A percentile compares a stretch with the other conserved stretches of the same genome.
Conservation (phyloP, 2,113 vertebrate genomes). For the Galemys pyrenaicus region DNA sequence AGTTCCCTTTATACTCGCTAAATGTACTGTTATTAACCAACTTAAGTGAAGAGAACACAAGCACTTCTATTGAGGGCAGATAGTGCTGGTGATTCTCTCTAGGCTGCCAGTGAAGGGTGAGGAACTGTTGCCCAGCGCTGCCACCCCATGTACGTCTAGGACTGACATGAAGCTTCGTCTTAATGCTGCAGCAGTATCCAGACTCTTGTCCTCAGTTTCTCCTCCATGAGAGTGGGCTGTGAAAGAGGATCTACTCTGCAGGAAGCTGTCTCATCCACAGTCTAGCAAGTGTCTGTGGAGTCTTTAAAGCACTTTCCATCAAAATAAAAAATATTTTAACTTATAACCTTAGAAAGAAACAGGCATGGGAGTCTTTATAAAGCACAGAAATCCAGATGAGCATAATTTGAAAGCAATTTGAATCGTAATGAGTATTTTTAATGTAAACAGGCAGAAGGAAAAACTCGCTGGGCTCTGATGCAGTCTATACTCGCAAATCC, state of each 20-base stretch:
- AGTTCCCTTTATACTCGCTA: neutral
- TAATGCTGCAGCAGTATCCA: neutral
- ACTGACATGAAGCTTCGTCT: rapidly evolving
- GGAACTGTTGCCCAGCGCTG: rapidly evolving
- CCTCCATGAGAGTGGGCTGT: neutral
- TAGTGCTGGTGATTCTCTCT: neutral
- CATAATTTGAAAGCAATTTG: constrained; percentile 78
- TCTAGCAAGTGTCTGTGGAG: constrained; percentile 59
- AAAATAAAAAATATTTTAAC: constrained; percentile 78
- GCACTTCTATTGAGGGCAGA: rapidly evolving
- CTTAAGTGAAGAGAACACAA: neutral
- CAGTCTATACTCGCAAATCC: neutral
- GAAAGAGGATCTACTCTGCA: neutral
- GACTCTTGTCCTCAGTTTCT: neutral
- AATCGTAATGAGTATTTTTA: constrained; percentile 73
- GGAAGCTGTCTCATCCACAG: constrained; percentile 3
- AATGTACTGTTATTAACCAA: neutral
- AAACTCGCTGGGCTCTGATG: constrained; percentile 42
- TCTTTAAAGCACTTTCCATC: constrained; percentile 66
- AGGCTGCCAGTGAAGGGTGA: rapidly evolving
- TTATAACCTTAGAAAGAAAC: constrained; percentile 76
- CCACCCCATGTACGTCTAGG: rapidly evolving
- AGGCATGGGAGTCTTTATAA: constrained; percentile 73
- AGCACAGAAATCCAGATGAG: constrained; percentile 74
- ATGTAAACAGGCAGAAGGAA: constrained; percentile 71